These are phyloP conservation scores for Ictalurus punctatus DNA, from an alignment of 2,113 vertebrate species.

Conservation along the genomic window DNA sequence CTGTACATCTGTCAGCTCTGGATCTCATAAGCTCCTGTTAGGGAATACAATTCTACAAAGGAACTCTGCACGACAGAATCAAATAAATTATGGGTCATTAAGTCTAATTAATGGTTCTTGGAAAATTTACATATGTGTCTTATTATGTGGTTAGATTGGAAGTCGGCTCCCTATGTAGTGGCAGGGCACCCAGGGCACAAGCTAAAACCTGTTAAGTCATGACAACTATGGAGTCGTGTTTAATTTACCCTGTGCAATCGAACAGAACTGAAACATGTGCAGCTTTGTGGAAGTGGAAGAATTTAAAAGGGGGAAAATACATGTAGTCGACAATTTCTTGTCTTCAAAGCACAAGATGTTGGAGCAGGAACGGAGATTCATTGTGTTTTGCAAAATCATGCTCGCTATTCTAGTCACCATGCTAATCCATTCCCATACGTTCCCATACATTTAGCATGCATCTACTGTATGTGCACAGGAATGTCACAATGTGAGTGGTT, in stretches of 20 bases:
- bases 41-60: neutral
- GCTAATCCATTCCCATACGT: neutral
- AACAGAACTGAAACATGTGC: neutral
- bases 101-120: neutral
- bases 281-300: neutral
- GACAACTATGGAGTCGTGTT: neutral
- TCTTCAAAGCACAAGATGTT: neutral
- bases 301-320: neutral
- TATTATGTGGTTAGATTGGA: neutral
- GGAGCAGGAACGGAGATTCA: neutral
- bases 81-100: constrained; percentile 14
- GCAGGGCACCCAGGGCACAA: neutral
- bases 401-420: neutral
- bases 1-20: neutral
- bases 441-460: no score
- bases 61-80: neutral
- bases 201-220: neutral
- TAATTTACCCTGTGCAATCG: neutral
- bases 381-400: neutral
- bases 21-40: neutral
- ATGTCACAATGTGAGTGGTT: neutral
- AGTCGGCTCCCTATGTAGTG: neutral
- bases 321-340: neutral
- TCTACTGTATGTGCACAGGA: neutral
- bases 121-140: neutral